Percentiles rank a stretch among this genome's conserved stretches.
Evolutionary conservation across 2,888 invertebrate genomes (phyloP).

Genomic region (Papilio elwesi): DNA sequence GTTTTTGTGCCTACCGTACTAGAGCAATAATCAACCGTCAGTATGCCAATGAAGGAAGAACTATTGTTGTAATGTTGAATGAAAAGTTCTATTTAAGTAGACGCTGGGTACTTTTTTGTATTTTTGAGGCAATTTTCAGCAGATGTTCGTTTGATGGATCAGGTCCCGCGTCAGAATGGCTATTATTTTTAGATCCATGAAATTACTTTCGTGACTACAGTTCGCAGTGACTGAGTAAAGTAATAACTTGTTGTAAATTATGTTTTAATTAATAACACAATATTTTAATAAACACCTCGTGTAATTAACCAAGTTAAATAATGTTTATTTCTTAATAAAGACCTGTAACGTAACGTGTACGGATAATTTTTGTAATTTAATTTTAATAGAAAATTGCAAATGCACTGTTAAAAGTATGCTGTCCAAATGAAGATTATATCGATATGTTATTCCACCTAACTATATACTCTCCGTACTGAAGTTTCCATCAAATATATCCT

Average conservation of each 20-base stretch:
- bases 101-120: slow-evolving; percentile 73
- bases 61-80: slow-evolving; percentile 82
- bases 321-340: not conserved
- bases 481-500: no score
- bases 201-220: slow-evolving; percentile 63
- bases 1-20: slow-evolving; percentile 63
- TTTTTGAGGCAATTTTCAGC: slow-evolving; percentile 81
- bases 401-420: no score
- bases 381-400: no score
- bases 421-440: no score
- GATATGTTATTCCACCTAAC: no score
- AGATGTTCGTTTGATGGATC: slow-evolving; percentile 80
- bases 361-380: no score
- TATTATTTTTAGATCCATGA: slow-evolving; percentile 73
- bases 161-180: slow-evolving; percentile 62
- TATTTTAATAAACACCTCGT: not conserved
- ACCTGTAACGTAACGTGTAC: no score
- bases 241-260: slow-evolving; percentile 27
- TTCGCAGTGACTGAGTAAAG: slow-evolving; percentile 23
- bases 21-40: slow-evolving; percentile 78
- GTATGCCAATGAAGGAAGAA: slow-evolving; percentile 83
- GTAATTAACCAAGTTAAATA: not conserved
- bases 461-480: no score
- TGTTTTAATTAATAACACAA: slow-evolving; percentile 11
- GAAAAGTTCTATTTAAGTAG: slow-evolving; percentile 83